Evolutionary conservation across 1,140 invertebrate genomes (phyloP).

Genomic region (Hyposmocoma kahamanoa): DNA sequence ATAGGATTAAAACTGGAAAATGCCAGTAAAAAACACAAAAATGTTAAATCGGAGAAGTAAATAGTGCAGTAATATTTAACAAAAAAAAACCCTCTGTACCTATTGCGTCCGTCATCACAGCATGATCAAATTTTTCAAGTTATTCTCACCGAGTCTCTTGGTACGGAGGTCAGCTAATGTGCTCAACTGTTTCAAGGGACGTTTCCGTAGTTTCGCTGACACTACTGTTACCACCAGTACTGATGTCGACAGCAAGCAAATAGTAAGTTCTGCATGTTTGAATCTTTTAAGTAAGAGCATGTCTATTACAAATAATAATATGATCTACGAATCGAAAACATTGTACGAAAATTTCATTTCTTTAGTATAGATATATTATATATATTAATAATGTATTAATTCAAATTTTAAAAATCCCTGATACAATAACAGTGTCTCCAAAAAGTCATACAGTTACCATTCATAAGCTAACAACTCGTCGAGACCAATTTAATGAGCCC

Average conservation of each 20-base stretch:
- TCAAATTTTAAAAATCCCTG: too few species aligned
- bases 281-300: background rate
- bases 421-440: too few species aligned
- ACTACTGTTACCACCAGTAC: slow-evolving; percentile 27
- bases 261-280: slow-evolving; percentile 6
- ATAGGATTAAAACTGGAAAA: background rate
- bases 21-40: slow-evolving; percentile 4
- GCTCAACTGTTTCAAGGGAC: slow-evolving; percentile 4
- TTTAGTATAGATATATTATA: too few species aligned
- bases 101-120: slow-evolving; percentile 23
- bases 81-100: background rate
- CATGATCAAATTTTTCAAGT: slow-evolving; percentile 21
- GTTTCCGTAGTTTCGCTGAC: slow-evolving; percentile 30
- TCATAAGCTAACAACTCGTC: too few species aligned
- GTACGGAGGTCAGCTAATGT: slow-evolving; percentile 10
- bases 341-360: too few species aligned
- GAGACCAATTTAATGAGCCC: too few species aligned
- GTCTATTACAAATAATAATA: too few species aligned
- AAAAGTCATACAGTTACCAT: too few species aligned
- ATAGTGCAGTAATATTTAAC: slow-evolving; percentile 5
- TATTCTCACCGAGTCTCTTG: slow-evolving; percentile 14
- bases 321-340: too few species aligned
- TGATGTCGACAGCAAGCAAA: slow-evolving; percentile 24
- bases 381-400: too few species aligned
- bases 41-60: slow-evolving; percentile 18